These are phyloP conservation scores for Lerista edwardsae DNA, from an alignment of 2,797 vertebrate species.

Conservation along the genomic window DNA sequence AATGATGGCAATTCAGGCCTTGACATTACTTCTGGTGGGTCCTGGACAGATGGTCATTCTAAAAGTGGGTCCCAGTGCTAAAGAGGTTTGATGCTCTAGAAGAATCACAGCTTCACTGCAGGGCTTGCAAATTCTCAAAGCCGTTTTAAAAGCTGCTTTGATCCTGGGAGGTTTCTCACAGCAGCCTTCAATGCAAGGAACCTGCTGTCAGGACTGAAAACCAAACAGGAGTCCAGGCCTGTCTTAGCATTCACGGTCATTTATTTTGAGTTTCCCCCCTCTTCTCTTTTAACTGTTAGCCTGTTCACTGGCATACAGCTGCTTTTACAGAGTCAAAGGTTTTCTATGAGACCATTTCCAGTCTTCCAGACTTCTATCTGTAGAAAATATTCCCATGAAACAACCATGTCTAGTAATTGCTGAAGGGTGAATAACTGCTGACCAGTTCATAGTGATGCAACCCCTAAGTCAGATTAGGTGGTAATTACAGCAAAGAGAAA, in stretches of 20 bases:
- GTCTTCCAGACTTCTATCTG: neutral
- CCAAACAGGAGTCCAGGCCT: too few species aligned
- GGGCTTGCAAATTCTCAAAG: neutral
- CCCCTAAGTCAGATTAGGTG: neutral
- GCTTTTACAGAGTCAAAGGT: neutral
- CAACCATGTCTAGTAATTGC: neutral
- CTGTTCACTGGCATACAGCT: neutral
- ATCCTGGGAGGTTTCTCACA: neutral
- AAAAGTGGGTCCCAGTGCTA: too few species aligned
- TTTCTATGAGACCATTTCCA: neutral
- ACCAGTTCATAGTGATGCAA: neutral
- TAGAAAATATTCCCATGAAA: conserved; percentile 1
- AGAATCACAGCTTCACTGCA: neutral
- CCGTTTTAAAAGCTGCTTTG: neutral
- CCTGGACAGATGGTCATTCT: too few species aligned
- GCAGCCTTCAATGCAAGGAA: neutral
- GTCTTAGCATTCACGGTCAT: neutral
- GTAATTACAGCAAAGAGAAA: conserved; percentile 3
- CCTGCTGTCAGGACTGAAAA: neutral
- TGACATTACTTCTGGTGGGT: too few species aligned
- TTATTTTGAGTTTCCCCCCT: neutral
- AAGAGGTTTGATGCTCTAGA: too few species aligned
- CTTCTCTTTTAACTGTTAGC: neutral
- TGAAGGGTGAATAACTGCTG: neutral
- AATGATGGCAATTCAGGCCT: too few species aligned